Percentiles rank a stretch among this genome's conserved stretches.
Conservation (phyloP, 1,140 invertebrate species). For the Daktulosphaira vitifoliae region DNA sequence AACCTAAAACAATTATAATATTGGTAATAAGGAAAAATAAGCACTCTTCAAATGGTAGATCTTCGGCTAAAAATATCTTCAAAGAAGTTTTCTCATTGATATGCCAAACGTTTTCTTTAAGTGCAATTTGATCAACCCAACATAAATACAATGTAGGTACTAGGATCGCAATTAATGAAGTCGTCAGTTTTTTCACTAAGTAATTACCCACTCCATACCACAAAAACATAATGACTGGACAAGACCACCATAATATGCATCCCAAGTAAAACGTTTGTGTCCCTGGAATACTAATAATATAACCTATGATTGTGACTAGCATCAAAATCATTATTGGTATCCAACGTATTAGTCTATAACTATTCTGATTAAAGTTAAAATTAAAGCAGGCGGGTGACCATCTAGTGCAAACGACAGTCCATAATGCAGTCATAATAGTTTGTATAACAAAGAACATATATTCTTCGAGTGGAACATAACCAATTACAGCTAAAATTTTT, state of each 20-base stretch:
- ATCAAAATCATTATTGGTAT: constrained; percentile 3
- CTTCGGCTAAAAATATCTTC: neutral
- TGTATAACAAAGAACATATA: constrained; percentile 24
- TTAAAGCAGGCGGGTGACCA: constrained; percentile 15
- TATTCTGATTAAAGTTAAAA: constrained; percentile 10
- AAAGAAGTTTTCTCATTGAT: constrained; percentile 24
- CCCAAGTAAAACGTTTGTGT: constrained; percentile 12
- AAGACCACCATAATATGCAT: constrained; percentile 24
- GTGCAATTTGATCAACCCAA: constrained; percentile 13
- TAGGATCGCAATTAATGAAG: neutral
- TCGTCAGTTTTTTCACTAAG: constrained; percentile 5
- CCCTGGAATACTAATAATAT: neutral
- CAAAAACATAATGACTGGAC: constrained; percentile 18
- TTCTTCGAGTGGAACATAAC: constrained; percentile 22
- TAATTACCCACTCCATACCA: constrained; percentile 19
- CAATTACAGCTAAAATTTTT: constrained; percentile 9
- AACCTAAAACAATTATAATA: constrained; percentile 1
- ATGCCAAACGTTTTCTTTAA: constrained; percentile 14
- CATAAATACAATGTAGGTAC: constrained; percentile 13
- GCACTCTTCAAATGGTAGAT: constrained; percentile 12
- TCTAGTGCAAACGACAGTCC: constrained; percentile 2
- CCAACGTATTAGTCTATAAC: constrained; percentile 5
- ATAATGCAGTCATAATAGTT: constrained; percentile 5
- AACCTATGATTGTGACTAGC: neutral
- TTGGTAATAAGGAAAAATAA: constrained; percentile 20